These are phyloP conservation scores for Epinotia ramella DNA, from an alignment of 2,888 invertebrate species.

Conservation along the genomic window DNA sequence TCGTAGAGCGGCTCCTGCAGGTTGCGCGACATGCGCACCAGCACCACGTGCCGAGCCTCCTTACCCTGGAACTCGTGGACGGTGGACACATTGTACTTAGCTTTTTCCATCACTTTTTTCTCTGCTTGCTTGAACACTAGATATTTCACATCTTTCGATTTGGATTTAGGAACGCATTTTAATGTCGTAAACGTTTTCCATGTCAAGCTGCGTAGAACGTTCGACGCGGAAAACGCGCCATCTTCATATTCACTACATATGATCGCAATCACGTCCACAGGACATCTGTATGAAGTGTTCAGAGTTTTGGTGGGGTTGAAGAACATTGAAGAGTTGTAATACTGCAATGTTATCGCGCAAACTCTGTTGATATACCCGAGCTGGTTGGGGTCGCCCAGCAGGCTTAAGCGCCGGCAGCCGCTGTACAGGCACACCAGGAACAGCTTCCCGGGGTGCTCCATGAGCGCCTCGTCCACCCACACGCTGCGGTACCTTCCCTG, in stretches of 20 bases:
- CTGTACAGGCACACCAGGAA: constrained; percentile 41
- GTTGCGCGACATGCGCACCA: constrained; percentile 36
- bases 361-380: constrained; percentile 39
- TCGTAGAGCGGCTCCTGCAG: constrained; percentile 27
- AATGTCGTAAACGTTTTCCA: constrained; percentile 29
- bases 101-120: constrained; percentile 34
- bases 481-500: neutral
- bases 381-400: constrained; percentile 42
- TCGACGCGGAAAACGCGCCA: constrained; percentile 36
- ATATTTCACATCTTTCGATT: constrained; percentile 28
- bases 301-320: constrained; percentile 20
- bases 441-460: constrained; percentile 43
- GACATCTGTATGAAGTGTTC: constrained; percentile 39
- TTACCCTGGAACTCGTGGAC: constrained; percentile 43
- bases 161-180: constrained; percentile 16
- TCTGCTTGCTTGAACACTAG: constrained; percentile 42
- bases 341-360: constrained; percentile 14
- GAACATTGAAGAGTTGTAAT: constrained; percentile 29
- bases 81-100: constrained; percentile 36
- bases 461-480: constrained; percentile 42
- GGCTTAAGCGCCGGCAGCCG: constrained; percentile 7
- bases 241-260: constrained; percentile 25
- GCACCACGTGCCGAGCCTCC: constrained; percentile 26
- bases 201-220: constrained; percentile 21
- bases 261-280: constrained; percentile 37